These are phyloP conservation scores for Elaphurus davidianus DNA, from an alignment of 2,113 vertebrate genomes.

Conservation along the genomic window DNA sequence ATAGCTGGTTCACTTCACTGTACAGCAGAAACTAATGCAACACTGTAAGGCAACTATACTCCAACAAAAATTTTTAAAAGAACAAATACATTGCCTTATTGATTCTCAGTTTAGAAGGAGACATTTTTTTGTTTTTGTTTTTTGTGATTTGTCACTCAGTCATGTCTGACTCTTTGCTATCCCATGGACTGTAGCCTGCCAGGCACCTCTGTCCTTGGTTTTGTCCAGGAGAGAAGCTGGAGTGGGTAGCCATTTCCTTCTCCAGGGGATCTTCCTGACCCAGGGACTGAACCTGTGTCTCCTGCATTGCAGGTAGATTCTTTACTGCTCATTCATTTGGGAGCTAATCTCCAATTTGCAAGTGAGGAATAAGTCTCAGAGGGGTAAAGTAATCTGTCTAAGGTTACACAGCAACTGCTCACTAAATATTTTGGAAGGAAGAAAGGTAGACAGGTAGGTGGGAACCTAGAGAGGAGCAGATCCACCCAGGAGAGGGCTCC, in stretches of 20 bases:
- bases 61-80: background rate
- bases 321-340: background rate
- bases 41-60: background rate
- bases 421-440: background rate
- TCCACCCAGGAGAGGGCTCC: background rate
- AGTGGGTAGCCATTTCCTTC: background rate
- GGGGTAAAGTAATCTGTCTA: background rate
- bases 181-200: background rate
- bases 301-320: background rate
- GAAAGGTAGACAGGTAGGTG: background rate
- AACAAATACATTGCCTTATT: background rate
- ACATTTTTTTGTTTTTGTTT: background rate
- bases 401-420: background rate
- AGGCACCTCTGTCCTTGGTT: background rate
- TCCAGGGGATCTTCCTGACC: background rate
- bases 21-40: background rate
- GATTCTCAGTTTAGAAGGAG: background rate
- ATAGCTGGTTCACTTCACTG: background rate
- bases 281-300: background rate
- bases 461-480: background rate
- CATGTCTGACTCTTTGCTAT: background rate
- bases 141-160: background rate
- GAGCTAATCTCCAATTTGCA: background rate
- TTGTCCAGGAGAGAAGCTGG: background rate
- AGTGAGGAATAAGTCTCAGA: background rate